Conservation (phyloP, 2,113 vertebrate genomes). For the Miniopterus natalensis region DNA sequence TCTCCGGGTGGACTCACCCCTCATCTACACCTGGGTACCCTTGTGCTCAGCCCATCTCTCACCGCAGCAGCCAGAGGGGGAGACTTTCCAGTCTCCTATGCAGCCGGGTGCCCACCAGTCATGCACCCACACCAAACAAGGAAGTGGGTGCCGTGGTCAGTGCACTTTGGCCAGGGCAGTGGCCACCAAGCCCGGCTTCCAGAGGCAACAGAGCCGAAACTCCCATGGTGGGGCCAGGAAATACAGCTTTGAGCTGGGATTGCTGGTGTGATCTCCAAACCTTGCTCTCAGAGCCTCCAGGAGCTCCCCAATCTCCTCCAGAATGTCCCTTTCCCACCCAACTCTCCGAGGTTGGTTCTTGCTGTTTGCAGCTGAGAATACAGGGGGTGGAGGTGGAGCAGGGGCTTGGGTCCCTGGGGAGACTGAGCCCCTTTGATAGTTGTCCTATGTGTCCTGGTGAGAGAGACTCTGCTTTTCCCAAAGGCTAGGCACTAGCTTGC, state of each 20-base stretch:
- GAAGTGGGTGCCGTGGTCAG: background rate
- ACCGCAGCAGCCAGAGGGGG: background rate
- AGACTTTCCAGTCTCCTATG: background rate
- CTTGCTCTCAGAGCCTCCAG: background rate
- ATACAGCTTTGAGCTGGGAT: too few species aligned
- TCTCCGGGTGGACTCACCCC: background rate
- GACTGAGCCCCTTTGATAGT: rapidly evolving
- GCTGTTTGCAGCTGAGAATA: background rate
- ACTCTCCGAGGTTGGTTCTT: background rate
- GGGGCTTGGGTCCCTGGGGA: too few species aligned
- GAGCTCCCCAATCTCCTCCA: background rate
- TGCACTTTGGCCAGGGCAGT: background rate
- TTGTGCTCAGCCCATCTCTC: background rate
- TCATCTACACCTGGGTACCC: background rate
- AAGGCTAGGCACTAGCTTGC: background rate
- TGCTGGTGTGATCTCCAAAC: background rate
- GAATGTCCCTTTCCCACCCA: background rate
- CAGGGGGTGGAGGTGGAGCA: background rate
- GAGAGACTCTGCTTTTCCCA: background rate
- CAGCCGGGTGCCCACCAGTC: background rate
- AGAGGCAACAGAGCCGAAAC: background rate
- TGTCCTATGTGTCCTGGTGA: background rate
- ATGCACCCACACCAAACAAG: background rate
- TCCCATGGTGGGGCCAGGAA: rapidly evolving
- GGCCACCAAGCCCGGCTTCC: background rate